phyloP scores from a whole-genome alignment of 2,113 vertebrate species.

The Sitta europaea region DNA sequence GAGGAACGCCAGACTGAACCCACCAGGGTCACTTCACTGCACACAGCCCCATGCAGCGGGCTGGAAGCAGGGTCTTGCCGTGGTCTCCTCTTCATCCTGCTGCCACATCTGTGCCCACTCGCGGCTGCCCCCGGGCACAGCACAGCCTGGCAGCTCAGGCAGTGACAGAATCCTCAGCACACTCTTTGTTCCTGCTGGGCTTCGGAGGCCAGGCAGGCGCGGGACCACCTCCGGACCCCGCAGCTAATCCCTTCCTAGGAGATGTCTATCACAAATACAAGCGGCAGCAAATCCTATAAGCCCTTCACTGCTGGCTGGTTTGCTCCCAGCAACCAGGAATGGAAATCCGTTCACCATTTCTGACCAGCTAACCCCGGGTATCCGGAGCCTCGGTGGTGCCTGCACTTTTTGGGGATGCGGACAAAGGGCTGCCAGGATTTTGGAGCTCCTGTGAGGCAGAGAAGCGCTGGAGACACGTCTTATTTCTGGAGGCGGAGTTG shows the following conservation, averaged over 20 bases:
- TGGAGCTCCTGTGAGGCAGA: neutral
- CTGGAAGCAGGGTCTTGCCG: rapidly evolving
- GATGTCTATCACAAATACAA: neutral
- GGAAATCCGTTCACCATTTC: neutral
- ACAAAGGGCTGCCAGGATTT: neutral
- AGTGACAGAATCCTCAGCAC: neutral
- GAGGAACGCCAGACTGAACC: neutral
- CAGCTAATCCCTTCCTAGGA: conserved; percentile 22
- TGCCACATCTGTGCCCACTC: neutral
- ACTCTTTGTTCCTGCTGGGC: neutral
- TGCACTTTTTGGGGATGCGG: neutral
- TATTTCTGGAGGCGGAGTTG: neutral
- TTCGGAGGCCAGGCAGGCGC: rapidly evolving
- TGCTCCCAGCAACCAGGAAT: neutral
- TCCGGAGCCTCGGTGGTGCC: rapidly evolving
- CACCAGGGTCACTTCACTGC: rapidly evolving
- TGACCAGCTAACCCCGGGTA: neutral
- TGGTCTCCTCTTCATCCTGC: neutral
- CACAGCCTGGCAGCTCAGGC: neutral
- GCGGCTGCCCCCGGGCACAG: neutral
- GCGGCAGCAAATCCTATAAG: neutral
- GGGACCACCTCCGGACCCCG: neutral
- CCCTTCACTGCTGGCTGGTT: neutral
- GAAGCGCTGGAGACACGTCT: rapidly evolving
- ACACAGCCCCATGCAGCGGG: neutral